A percentile compares a stretch with the other conserved stretches of the same genome.
These are phyloP conservation scores for Drosophila truncata DNA, from an alignment of 1,140 invertebrate species.

Conservation along the genomic window DNA sequence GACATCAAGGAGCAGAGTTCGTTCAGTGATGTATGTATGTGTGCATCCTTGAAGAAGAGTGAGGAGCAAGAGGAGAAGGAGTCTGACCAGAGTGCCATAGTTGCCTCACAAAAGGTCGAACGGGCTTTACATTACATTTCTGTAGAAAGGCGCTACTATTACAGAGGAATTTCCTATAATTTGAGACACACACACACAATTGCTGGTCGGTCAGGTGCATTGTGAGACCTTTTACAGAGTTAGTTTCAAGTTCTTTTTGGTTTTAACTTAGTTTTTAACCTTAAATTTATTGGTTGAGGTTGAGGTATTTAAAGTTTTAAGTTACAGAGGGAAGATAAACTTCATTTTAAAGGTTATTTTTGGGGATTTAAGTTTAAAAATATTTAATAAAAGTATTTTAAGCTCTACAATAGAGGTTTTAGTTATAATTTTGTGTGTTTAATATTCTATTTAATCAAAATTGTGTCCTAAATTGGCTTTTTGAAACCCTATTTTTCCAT, in stretches of 20 bases:
- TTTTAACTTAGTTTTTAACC: not conserved
- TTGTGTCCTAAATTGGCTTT: not conserved
- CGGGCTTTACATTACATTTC: constrained; percentile 1
- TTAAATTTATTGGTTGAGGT: not conserved
- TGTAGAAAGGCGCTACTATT: not conserved
- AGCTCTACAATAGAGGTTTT: not conserved
- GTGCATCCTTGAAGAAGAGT: not conserved
- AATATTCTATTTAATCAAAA: not conserved
- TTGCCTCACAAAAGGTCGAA: constrained; percentile 19
- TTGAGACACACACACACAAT: not conserved
- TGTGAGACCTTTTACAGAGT: not conserved
- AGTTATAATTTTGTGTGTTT: not conserved
- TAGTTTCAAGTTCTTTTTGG: not conserved
- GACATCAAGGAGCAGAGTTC: constrained; percentile 69
- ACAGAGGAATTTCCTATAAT: constrained; percentile 4
- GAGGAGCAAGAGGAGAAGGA: too few relatives aligned
- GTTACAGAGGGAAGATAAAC: not conserved
- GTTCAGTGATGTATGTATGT: constrained; percentile 36
- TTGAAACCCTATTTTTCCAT: not conserved
- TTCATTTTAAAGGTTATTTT: not conserved
- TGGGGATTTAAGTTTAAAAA: too few relatives aligned
- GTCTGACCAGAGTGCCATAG: not conserved
- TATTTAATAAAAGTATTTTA: not conserved
- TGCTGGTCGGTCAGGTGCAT: constrained; percentile 1
- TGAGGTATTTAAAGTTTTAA: not conserved